Base-by-base conservation (phyloP, 2,888 invertebrate species). In the Ecliptopera silaceata region DNA sequence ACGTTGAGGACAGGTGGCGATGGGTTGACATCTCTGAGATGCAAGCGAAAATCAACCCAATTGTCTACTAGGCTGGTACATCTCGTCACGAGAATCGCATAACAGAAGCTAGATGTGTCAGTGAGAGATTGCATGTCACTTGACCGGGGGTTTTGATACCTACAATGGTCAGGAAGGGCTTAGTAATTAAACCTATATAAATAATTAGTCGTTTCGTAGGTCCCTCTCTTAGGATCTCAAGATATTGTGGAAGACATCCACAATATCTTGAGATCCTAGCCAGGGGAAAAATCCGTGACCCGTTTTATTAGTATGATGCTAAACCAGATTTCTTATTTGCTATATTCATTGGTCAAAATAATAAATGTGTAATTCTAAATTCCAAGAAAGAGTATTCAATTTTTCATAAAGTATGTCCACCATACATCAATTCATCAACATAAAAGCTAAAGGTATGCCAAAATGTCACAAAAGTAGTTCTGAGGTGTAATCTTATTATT, bases 1-100 rank as follows among this genome's bases (percentile, higher is more conserved):
- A 34, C 48, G 57, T 56, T 43, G 46, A 50, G 50, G 68, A 69
- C 70, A 76, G 72, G 68, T 70, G 72, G 59, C 61, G 74, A 76
- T 66, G 59, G 63, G 64, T 66, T 72, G 72, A 75, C 74, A 66
- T 65, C 64, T 54, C 47, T 45, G 52, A 54, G 36, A 42, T 10
- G 38, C 32, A 43, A 45, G 49, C n/a, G 34, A 54, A 48, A 54
- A 43, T 17, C 47, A 22, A 12, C 41, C 17, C 42, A 47, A 46
- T 22, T 53, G 46, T 41, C 26, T 22, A 26, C 15, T 4, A n/a
- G 6, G 18, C 12, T 26, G 29, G 15, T 22, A 49, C 13, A 15
- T 13, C 11, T 26, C 13, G 42, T 26, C 22, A 42, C 13, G 26
- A 31, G 44, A 13, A 44, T 31, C 17, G 5, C 20, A 38, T 15